Evolutionary conservation across 2,888 invertebrate genomes (phyloP).

Genomic region (Microctonus brassicae): DNA sequence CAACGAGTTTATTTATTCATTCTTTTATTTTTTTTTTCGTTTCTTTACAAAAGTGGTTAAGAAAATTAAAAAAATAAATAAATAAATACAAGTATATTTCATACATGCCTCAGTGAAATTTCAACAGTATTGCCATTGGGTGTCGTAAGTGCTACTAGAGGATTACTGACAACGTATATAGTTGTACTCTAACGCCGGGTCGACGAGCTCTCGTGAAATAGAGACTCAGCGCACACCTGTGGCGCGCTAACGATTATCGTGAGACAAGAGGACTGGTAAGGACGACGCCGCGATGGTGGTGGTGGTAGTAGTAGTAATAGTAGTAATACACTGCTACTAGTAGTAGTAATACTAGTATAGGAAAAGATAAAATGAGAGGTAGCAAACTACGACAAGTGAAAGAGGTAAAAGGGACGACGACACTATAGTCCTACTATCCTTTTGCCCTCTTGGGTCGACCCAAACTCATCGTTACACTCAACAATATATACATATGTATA

Average conservation of each 20-base stretch:
- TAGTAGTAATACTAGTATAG: neutral
- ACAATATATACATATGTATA: neutral
- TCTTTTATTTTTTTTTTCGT: no score
- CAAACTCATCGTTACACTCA: conserved; percentile 3
- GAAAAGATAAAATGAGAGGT: conserved; percentile 8
- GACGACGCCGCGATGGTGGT: conserved; percentile 11
- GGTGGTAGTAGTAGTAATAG: neutral
- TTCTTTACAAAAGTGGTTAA: neutral
- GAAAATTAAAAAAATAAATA: neutral
- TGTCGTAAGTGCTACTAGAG: conserved; percentile 27
- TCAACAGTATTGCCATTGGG: conserved; percentile 17
- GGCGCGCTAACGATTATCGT: conserved; percentile 51
- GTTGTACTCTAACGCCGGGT: conserved; percentile 7
- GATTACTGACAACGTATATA: conserved; percentile 32
- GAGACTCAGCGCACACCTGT: conserved; percentile 57
- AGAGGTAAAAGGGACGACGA: neutral
- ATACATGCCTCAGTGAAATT: conserved; percentile 15
- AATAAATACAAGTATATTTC: neutral
- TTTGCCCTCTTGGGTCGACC: conserved; percentile 10
- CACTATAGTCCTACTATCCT: neutral
- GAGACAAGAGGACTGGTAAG: conserved; percentile 45
- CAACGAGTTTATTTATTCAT: neutral
- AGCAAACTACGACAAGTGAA: conserved; percentile 7
- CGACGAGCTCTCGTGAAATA: conserved; percentile 37
- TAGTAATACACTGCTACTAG: no score